These are phyloP conservation scores for Pangasianodon gigas DNA, from an alignment of 2,113 vertebrate species.

Conservation along the genomic window DNA sequence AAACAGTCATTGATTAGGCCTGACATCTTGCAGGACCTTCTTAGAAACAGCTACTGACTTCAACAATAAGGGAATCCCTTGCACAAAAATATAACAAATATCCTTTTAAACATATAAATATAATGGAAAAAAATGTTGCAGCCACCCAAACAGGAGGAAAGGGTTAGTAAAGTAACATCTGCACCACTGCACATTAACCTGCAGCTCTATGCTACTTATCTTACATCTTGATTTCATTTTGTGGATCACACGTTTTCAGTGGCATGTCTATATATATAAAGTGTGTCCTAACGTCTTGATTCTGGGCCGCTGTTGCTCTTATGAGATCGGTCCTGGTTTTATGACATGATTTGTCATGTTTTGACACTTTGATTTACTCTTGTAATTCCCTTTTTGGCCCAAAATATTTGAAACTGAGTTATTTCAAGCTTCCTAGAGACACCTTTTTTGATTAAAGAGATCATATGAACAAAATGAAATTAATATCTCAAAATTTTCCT, in stretches of 20 bases:
- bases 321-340: slow-evolving; percentile 26
- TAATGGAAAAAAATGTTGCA: background rate
- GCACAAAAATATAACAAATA: background rate
- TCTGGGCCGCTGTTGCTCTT: background rate
- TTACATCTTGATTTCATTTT: background rate
- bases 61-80: background rate
- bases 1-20: slow-evolving; percentile 74
- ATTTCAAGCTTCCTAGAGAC: background rate
- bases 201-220: slow-evolving; percentile 4
- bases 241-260: background rate
- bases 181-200: background rate
- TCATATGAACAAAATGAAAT: slow-evolving; percentile 12
- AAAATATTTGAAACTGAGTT: slow-evolving; percentile 14
- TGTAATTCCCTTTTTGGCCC: background rate
- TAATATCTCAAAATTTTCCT: background rate
- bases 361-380: slow-evolving; percentile 42
- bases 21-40: slow-evolving; percentile 62
- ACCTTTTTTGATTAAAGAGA: background rate
- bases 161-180: background rate
- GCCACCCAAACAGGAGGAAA: background rate
- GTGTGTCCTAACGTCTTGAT: background rate
- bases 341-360: slow-evolving; percentile 31
- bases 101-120: background rate
- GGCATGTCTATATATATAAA: background rate
- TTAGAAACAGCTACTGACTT: background rate